Evolutionary conservation across 2,113 vertebrate species (phyloP).

Genomic region (Pitta sordida): DNA sequence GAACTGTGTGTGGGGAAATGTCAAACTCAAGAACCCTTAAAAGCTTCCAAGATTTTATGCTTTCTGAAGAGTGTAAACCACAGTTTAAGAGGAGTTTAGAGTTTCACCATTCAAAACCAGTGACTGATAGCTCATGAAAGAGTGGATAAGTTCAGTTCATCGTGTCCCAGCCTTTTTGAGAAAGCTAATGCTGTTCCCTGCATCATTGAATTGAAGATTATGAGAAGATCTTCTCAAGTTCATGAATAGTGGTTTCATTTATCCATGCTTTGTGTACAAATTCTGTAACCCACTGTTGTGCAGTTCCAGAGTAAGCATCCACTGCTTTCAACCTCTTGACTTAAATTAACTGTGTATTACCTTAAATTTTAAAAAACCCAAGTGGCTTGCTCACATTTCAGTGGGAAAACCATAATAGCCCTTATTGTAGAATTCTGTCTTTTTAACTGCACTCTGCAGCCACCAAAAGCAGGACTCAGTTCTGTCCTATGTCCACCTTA

Average conservation of each 20-base stretch:
- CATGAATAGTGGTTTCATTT: background rate
- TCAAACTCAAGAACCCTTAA: background rate
- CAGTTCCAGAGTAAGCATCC: background rate
- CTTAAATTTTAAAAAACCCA: background rate
- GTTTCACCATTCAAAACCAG: background rate
- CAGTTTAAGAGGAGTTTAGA: background rate
- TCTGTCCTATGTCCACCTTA: slow-evolving; percentile 13
- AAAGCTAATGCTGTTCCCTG: background rate
- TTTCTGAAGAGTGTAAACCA: background rate
- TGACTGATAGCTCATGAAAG: background rate
- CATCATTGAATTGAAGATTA: background rate
- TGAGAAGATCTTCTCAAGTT: background rate
- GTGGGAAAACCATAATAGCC: background rate
- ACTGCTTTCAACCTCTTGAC: background rate
- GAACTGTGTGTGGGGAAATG: background rate
- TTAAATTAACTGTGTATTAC: background rate
- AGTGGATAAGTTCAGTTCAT: background rate
- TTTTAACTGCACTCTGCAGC: background rate
- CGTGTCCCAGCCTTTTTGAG: background rate
- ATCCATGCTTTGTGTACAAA: background rate
- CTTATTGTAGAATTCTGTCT: background rate
- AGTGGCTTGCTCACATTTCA: background rate
- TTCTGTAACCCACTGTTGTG: background rate
- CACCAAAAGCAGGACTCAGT: background rate
- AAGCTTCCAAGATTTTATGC: background rate